Conservation (phyloP, 2,888 invertebrate genomes). For the Sialis fuliginosa region DNA sequence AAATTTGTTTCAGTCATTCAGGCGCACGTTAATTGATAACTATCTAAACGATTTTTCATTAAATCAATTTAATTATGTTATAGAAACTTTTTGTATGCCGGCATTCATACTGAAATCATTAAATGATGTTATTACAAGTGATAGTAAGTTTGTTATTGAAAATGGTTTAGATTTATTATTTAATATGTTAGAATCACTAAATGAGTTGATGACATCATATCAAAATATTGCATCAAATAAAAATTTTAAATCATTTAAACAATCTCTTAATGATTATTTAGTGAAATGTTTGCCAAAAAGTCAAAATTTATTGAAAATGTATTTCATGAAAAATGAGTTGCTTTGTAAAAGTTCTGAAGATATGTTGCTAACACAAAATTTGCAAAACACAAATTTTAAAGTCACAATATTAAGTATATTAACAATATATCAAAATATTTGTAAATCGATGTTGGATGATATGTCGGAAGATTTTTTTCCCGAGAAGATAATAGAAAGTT, state of each 20-base stretch:
- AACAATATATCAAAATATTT: conserved; percentile 30
- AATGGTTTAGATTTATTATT: conserved; percentile 6
- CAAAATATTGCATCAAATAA: neutral
- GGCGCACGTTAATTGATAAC: conserved; percentile 30
- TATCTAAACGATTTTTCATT: conserved; percentile 28
- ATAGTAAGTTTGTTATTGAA: conserved; percentile 13
- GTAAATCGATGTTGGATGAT: conserved; percentile 31
- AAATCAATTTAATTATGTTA: conserved; percentile 32
- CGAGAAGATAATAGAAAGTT: conserved; percentile 10
- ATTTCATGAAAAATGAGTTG: neutral
- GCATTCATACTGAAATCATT: conserved; percentile 29
- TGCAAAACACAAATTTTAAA: neutral
- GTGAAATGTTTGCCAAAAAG: neutral
- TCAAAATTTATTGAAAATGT: neutral
- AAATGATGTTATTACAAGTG: conserved; percentile 21
- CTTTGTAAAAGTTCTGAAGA: neutral
- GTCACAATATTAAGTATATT: conserved; percentile 32
- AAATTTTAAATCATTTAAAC: neutral
- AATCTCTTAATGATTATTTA: neutral
- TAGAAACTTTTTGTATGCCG: conserved; percentile 32
- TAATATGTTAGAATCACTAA: no score
- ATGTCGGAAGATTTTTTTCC: conserved; percentile 12
- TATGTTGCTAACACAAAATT: neutral
- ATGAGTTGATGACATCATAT: no score
- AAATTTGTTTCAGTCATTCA: conserved; percentile 27